These are phyloP conservation scores for Marmota flaviventris DNA, from an alignment of 2,113 vertebrate genomes.

Conservation along the genomic window DNA sequence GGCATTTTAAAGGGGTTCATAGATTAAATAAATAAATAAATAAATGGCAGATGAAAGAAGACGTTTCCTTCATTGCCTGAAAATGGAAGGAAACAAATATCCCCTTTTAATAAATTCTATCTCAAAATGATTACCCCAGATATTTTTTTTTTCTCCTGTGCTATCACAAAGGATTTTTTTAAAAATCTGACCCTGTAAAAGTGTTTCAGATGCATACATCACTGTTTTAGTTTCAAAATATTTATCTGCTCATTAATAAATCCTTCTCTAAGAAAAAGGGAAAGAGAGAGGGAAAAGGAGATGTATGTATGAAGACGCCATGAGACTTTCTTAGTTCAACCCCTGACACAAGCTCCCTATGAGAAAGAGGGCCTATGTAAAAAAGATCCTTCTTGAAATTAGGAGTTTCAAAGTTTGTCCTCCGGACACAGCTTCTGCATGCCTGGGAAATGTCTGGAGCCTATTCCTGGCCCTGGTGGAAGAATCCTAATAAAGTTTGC, in stretches of 20 bases:
- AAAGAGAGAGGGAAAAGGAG: background rate
- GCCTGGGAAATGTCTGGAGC: background rate
- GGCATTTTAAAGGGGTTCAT: constrained; percentile 77
- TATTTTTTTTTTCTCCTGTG: constrained; percentile 50
- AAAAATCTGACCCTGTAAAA: constrained; percentile 67
- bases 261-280: background rate
- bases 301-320: background rate
- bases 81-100: constrained; percentile 80
- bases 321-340: background rate
- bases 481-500: constrained; percentile 9
- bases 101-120: constrained; percentile 81
- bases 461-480: background rate
- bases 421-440: background rate
- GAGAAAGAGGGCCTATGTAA: background rate
- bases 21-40: constrained; percentile 46
- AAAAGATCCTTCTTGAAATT: background rate
- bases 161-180: constrained; percentile 78
- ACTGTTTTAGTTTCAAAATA: constrained; percentile 68
- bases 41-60: constrained; percentile 75
- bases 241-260: constrained; percentile 64
- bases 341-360: background rate
- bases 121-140: background rate
- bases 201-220: constrained; percentile 61
- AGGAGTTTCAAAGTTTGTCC: background rate
- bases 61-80: constrained; percentile 70